Base-by-base conservation (phyloP, 2,113 vertebrate genomes). In the Gorsachius goisagi region DNA sequence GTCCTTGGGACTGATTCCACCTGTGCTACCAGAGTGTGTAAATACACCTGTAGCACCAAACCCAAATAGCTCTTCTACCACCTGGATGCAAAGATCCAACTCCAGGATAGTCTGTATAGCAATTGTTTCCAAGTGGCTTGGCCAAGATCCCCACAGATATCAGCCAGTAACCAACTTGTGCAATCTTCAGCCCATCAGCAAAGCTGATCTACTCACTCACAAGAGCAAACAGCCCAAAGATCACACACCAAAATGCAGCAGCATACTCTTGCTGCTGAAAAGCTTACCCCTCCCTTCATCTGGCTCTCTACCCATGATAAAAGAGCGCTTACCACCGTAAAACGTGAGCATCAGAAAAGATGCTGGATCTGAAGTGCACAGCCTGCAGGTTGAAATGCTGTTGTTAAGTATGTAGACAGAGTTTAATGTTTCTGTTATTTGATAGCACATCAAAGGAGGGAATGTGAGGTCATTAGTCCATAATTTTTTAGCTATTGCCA, bases 241-340 rank as follows among this genome's bases (percentile, higher is more conserved):
- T 19, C 21, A 4, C 1, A 2, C 18, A 64, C 21, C 23, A 44
- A 4, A 9, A 45, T 0, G 5, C 21, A 49, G 35, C 37, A 75
- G 19, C 32, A 17, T 9, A 26, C 11, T 10, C 52, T n/a, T 59
- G 15, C 23, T 4, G 5, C 41, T 39, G 18, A 24, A 74, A 71
- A 53, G 47, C 33, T 67, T 66, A 12, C 21, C 33, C 52, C 27
- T 63, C 11, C 69, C 39, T 72, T 49, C 62, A 15, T 35, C 41
- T 41, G 41, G 15, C 58, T 41, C 56, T 73, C 49, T 44, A 6
- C 6, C 60, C 63, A 17, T 30, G 18, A 26, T n/a, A 55, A 15
- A 44, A 60, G 23, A 66, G 3, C 35, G 16, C 6, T 77, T 35
- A 18, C 3, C 2, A 3, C 39, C 41, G 11, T 73, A 68, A 56